Evolutionary conservation across 1,140 invertebrate genomes (phyloP).

Genomic region (Rhizoglyphus robini): DNA sequence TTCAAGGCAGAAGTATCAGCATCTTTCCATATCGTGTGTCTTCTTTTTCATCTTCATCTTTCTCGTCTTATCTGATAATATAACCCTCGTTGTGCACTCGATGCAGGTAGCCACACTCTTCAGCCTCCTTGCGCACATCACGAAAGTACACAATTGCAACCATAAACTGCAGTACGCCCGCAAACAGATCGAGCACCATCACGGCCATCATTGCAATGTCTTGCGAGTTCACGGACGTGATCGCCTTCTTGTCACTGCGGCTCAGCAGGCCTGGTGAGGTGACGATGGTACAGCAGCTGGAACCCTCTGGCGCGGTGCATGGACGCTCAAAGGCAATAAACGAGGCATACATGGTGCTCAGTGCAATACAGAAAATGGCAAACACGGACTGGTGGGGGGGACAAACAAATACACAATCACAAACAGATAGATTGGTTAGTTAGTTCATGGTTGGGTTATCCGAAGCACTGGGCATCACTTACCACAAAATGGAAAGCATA

Average conservation of each 20-base stretch:
- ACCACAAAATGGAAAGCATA: slow-evolving; percentile 17
- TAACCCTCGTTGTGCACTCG: slow-evolving; percentile 11
- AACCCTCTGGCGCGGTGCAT: neutral
- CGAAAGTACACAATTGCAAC: slow-evolving; percentile 8
- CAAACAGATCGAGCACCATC: neutral
- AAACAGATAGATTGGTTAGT: neutral
- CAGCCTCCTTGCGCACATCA: slow-evolving; percentile 10
- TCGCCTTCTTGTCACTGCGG: neutral
- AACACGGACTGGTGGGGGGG: neutral
- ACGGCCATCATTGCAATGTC: slow-evolving; percentile 12
- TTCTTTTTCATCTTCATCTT: too few species aligned
- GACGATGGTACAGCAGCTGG: neutral
- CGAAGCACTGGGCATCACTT: too few species aligned
- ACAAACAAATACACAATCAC: neutral
- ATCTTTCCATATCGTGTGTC: too few species aligned
- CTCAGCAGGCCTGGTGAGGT: neutral
- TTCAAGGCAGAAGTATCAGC: too few species aligned
- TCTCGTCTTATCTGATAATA: neutral
- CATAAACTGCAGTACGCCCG: neutral
- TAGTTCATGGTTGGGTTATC: neutral
- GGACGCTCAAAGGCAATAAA: slow-evolving; percentile 1
- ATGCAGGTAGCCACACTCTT: neutral
- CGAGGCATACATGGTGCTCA: slow-evolving; percentile 5
- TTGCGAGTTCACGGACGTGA: neutral
- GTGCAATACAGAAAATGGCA: neutral